A percentile compares a stretch with the other conserved stretches of the same genome.
These are phyloP conservation scores for Tetropium fuscum DNA, from an alignment of 2,888 invertebrate genomes.

Conservation along the genomic window DNA sequence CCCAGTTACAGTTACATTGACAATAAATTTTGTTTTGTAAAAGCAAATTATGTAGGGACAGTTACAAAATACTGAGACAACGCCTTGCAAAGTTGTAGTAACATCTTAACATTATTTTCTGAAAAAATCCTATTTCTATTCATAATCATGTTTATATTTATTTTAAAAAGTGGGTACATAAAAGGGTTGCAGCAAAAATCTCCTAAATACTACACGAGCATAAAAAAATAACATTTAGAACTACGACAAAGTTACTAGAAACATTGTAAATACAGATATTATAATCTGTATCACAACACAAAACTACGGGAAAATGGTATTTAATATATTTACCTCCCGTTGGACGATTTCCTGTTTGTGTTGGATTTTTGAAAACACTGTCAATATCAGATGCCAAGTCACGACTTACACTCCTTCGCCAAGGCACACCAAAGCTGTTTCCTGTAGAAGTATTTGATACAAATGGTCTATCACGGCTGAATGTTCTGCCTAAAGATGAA, in stretches of 20 bases:
- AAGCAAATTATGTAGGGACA: too few species aligned
- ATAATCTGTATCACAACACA: conserved; percentile 35
- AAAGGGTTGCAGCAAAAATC: conserved; percentile 43
- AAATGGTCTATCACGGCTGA: conserved; percentile 60
- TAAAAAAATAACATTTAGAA: conserved; percentile 39
- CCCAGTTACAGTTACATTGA: neutral
- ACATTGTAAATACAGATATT: conserved; percentile 29
- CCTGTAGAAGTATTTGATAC: conserved; percentile 46
- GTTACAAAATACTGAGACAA: neutral
- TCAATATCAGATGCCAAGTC: conserved; percentile 81
- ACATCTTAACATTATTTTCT: conserved; percentile 9
- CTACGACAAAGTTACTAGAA: conserved; percentile 32
- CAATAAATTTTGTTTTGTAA: too few species aligned
- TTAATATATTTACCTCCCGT: conserved; percentile 78
- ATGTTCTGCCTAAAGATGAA: conserved; percentile 64
- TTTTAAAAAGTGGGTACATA: conserved; percentile 5
- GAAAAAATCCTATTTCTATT: conserved; percentile 2
- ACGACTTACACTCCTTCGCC: conserved; percentile 75
- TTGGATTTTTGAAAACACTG: conserved; percentile 76
- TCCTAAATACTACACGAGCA: conserved; percentile 48
- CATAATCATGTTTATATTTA: neutral
- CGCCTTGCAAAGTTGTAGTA: neutral
- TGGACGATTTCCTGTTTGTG: conserved; percentile 67
- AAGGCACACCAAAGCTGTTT: conserved; percentile 63
- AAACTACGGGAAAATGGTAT: conserved; percentile 31